These are phyloP conservation scores for Xanthia togata DNA, from an alignment of 2,888 invertebrate species.

Conservation along the genomic window DNA sequence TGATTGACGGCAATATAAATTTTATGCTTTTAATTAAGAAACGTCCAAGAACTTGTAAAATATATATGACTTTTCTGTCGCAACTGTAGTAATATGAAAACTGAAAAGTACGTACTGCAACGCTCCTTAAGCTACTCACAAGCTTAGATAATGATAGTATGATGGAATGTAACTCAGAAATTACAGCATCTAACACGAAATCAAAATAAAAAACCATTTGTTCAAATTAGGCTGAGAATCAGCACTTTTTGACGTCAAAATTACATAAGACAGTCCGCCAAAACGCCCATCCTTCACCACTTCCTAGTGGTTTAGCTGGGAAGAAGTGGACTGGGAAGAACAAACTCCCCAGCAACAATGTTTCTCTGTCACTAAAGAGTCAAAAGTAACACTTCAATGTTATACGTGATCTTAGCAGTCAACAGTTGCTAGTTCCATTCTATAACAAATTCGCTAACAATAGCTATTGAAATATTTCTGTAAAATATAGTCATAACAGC, in stretches of 20 bases:
- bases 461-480: slow-evolving; percentile 19
- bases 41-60: not conserved
- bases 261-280: not conserved
- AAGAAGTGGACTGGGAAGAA: not conserved
- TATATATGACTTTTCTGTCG: not conserved
- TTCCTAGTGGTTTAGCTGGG: not conserved
- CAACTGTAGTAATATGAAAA: not conserved
- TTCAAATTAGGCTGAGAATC: not conserved
- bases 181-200: not conserved
- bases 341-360: not conserved
- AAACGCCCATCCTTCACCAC: not conserved
- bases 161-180: not conserved
- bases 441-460: slow-evolving; percentile 28
- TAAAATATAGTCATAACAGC: slow-evolving; percentile 36
- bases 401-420: not conserved
- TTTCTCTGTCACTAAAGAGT: not conserved
- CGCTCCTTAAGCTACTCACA: not conserved
- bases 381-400: not conserved
- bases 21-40: slow-evolving; percentile 3
- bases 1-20: not conserved
- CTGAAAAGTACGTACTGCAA: not conserved
- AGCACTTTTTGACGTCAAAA: not conserved
- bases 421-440: not conserved
- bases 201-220: not conserved
- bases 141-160: not conserved